Conservation (phyloP, 2,888 invertebrate species). For the Nemurella pictetii region DNA sequence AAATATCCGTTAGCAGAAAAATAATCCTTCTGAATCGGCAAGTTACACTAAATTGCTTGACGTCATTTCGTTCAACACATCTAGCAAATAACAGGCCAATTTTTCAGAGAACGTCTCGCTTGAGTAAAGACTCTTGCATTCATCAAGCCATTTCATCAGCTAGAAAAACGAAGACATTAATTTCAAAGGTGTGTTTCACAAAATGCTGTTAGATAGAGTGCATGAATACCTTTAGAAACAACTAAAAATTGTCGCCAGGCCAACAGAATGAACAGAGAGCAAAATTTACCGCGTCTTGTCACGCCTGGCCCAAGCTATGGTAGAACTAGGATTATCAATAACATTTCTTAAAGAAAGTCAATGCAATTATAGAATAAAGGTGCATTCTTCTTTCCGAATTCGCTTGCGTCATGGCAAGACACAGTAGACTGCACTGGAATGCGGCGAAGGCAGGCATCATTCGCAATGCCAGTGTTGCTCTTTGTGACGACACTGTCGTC, state of each 20-base stretch:
- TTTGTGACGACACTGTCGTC: background rate
- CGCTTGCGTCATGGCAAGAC: background rate
- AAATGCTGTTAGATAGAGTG: too few relatives aligned
- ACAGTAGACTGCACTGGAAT: background rate
- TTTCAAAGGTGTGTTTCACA: too few relatives aligned
- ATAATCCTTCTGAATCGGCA: too few relatives aligned
- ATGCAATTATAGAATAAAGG: too few relatives aligned
- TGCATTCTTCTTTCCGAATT: background rate
- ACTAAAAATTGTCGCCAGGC: too few relatives aligned
- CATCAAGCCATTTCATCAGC: background rate
- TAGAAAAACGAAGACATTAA: background rate
- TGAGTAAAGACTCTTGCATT: background rate
- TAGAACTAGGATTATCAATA: background rate
- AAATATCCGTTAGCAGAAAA: too few relatives aligned
- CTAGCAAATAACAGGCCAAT: background rate
- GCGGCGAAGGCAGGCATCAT: background rate
- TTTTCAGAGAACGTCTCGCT: background rate
- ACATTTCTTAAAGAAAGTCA: background rate
- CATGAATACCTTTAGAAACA: too few relatives aligned
- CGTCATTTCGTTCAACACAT: background rate
- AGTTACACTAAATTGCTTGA: background rate
- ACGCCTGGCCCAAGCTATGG: background rate
- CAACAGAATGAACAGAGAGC: too few relatives aligned
- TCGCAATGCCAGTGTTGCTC: background rate
- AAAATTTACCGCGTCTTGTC: too few relatives aligned